phyloP scores from a whole-genome alignment of 1,140 invertebrate genomes.

The Tetragnatha versicolor region DNA sequence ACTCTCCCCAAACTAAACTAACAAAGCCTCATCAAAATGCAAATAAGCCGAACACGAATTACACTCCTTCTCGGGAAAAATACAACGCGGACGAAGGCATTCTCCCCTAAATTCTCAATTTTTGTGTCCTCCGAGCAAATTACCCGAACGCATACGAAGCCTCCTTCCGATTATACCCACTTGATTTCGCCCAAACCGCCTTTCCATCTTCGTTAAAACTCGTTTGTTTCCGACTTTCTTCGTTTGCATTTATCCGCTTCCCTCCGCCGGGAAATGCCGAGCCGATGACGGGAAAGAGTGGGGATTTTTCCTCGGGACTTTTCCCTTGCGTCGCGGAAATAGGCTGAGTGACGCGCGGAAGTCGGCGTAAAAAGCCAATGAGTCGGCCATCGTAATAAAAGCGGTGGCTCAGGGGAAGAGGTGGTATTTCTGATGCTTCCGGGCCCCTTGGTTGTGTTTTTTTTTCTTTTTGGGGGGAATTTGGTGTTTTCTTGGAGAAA shows the following conservation, averaged over 20 bases:
- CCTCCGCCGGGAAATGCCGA: neutral
- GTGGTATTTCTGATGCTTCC: too few species aligned
- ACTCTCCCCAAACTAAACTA: neutral
- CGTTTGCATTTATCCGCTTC: slow-evolving; percentile 17
- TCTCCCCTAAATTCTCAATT: slow-evolving; percentile 7
- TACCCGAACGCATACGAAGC: slow-evolving; percentile 12
- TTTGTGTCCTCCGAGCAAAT: slow-evolving; percentile 12
- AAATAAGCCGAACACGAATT: slow-evolving; percentile 22
- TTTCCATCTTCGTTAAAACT: slow-evolving; percentile 10
- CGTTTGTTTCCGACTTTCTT: slow-evolving; percentile 23
- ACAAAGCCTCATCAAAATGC: slow-evolving; percentile 26
- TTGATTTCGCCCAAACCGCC: slow-evolving; percentile 26
- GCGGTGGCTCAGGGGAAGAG: too few species aligned
- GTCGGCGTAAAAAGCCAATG: too few species aligned
- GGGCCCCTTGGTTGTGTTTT: too few species aligned
- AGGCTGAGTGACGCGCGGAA: neutral
- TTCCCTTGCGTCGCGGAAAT: neutral
- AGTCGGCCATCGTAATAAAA: too few species aligned
- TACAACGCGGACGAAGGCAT: neutral
- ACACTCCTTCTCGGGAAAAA: neutral
- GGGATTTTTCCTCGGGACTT: slow-evolving; percentile 16
- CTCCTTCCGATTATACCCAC: slow-evolving; percentile 1
- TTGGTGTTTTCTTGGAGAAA: too few species aligned
- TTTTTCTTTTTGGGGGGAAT: too few species aligned
- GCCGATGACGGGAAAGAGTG: neutral